Evolutionary conservation across 2,113 vertebrate genomes (phyloP).

Genomic region (Myiagra hebetior): DNA sequence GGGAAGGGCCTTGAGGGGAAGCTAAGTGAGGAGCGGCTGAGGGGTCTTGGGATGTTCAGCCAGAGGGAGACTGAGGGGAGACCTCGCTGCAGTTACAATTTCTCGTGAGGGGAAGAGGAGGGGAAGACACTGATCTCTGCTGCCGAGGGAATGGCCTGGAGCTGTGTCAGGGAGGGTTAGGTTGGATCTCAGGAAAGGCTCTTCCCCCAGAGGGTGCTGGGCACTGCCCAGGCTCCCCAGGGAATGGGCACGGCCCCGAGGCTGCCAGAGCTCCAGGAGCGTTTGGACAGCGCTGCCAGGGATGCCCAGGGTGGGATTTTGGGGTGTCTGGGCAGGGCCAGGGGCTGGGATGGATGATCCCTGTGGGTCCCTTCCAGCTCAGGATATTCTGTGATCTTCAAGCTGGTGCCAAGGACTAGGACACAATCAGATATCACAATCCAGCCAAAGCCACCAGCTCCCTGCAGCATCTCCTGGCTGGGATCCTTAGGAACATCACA

Average conservation of each 20-base stretch:
- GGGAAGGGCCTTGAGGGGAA: neutral
- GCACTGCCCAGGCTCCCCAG: neutral
- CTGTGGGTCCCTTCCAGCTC: fast-evolving
- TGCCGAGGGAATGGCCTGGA: neutral
- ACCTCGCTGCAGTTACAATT: fast-evolving
- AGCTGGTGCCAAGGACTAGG: neutral
- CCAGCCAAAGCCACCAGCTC: neutral
- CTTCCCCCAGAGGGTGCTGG: neutral
- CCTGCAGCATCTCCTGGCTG: neutral
- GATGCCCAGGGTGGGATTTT: neutral
- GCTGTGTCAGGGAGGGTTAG: fast-evolving
- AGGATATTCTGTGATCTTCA: neutral
- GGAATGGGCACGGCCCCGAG: fast-evolving
- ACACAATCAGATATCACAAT: neutral
- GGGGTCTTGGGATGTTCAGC: neutral
- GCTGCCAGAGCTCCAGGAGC: neutral
- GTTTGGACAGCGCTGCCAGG: fast-evolving
- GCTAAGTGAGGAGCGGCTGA: fast-evolving
- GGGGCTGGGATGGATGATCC: neutral
- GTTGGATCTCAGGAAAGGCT: fast-evolving
- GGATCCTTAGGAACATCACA: neutral
- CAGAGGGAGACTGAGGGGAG: neutral
- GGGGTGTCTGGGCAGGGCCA: fast-evolving
- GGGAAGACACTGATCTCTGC: neutral
- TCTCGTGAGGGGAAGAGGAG: neutral